A percentile compares a stretch with the other conserved stretches of the same genome.
Conservation (phyloP, 2,113 vertebrate species). For the Raja brachyura region DNA sequence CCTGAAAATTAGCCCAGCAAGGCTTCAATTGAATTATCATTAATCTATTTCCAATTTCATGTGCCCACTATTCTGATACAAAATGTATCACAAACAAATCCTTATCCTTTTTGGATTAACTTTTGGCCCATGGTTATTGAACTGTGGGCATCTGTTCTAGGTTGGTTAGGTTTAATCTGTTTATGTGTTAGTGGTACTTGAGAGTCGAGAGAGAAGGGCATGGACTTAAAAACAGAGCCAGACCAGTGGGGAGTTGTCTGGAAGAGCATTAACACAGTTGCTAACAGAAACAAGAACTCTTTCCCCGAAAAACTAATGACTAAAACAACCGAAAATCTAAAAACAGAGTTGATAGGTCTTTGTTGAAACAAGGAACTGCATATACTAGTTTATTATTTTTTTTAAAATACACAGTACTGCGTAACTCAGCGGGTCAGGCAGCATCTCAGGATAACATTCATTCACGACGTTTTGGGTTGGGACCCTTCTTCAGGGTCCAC, state of each 20-base stretch:
- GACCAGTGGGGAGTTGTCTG: background rate
- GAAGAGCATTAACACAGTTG: background rate
- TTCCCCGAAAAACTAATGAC: background rate
- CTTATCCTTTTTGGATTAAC: no score
- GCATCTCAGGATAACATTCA: no score
- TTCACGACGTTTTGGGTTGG: no score
- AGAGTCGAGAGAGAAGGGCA: background rate
- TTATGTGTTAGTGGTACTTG: background rate
- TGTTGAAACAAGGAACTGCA: no score
- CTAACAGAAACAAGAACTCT: background rate
- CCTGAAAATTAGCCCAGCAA: background rate
- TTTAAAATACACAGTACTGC: no score
- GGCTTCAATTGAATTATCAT: background rate
- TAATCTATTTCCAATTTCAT: background rate
- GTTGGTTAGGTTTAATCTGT: background rate
- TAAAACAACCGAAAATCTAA: background rate
- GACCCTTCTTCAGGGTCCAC: no score
- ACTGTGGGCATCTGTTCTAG: background rate
- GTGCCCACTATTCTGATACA: background rate
- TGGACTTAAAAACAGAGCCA: background rate
- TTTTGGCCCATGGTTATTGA: background rate
- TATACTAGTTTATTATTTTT: no score
- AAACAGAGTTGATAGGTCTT: background rate
- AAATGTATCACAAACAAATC: background rate
- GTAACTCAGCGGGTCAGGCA: no score